Conservation (phyloP, 1,140 invertebrate genomes). For the Lethrus apterus region DNA sequence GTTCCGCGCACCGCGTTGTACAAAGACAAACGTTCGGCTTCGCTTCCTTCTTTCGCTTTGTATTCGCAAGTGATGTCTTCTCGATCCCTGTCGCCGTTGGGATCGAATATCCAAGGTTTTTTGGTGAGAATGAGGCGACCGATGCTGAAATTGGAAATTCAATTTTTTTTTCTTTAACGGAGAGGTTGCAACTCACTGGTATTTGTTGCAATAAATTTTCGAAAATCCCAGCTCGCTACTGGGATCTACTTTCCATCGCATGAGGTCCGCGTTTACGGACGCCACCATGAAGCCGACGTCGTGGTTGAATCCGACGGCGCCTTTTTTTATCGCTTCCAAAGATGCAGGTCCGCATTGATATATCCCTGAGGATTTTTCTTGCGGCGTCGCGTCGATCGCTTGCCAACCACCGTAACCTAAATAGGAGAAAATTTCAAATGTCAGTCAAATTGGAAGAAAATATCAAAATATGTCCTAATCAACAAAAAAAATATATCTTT, state of each 20-base stretch:
- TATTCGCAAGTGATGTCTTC: constrained; percentile 66
- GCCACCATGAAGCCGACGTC: constrained; percentile 68
- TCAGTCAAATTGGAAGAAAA: neutral
- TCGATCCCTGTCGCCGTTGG: constrained; percentile 57
- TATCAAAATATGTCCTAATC: too few species aligned
- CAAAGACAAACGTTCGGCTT: constrained; percentile 58
- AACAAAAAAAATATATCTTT: too few species aligned
- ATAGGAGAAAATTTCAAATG: neutral
- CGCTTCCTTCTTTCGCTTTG: constrained; percentile 65
- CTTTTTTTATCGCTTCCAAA: constrained; percentile 60
- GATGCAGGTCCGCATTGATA: constrained; percentile 61
- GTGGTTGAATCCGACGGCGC: constrained; percentile 59
- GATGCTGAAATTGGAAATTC: constrained; percentile 48
- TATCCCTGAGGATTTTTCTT: constrained; percentile 52
- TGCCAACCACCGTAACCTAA: constrained; percentile 66
- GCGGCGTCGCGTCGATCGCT: constrained; percentile 65
- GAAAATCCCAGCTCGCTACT: constrained; percentile 50
- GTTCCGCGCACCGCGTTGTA: constrained; percentile 60
- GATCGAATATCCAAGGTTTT: constrained; percentile 60
- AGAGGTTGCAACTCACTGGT: constrained; percentile 33
- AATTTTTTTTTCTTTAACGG: neutral
- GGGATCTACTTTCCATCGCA: constrained; percentile 54
- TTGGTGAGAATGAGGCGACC: constrained; percentile 72
- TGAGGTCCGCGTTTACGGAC: constrained; percentile 52
- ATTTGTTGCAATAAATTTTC: constrained; percentile 58